phyloP scores from a whole-genome alignment of 2,113 vertebrate species.

The Mustela lutreola region DNA sequence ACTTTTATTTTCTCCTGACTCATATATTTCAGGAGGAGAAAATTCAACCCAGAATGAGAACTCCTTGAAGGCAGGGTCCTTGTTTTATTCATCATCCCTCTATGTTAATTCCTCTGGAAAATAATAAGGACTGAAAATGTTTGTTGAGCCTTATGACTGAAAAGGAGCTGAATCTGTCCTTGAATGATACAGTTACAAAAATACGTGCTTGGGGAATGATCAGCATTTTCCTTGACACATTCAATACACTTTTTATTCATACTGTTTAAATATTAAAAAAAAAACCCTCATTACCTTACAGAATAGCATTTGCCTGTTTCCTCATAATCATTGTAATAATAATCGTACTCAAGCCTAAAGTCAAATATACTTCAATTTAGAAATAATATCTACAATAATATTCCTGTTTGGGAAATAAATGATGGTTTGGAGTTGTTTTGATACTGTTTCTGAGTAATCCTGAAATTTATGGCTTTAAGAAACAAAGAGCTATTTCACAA shows the following conservation, averaged over 20 bases:
- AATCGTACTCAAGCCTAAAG: constrained; percentile 78
- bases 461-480: neutral
- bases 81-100: neutral
- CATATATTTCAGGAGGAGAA: neutral
- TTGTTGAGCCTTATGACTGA: neutral
- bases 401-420: constrained; percentile 37
- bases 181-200: constrained; percentile 59
- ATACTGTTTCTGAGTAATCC: neutral
- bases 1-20: neutral
- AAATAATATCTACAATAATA: neutral
- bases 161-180: constrained; percentile 35
- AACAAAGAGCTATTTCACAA: neutral
- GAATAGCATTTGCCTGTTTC: constrained; percentile 80
- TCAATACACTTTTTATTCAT: constrained; percentile 76
- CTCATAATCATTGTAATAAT: constrained; percentile 71
- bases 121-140: neutral
- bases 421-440: neutral
- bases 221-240: constrained; percentile 66
- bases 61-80: neutral
- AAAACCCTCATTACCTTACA: constrained; percentile 64
- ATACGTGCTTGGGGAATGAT: constrained; percentile 36
- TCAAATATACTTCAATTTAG: constrained; percentile 76
- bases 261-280: constrained; percentile 58
- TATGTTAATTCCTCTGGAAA: neutral
- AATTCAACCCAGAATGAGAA: constrained; percentile 27